Conservation (phyloP, 2,888 invertebrate genomes). For the Odontocolon sp. region DNA sequence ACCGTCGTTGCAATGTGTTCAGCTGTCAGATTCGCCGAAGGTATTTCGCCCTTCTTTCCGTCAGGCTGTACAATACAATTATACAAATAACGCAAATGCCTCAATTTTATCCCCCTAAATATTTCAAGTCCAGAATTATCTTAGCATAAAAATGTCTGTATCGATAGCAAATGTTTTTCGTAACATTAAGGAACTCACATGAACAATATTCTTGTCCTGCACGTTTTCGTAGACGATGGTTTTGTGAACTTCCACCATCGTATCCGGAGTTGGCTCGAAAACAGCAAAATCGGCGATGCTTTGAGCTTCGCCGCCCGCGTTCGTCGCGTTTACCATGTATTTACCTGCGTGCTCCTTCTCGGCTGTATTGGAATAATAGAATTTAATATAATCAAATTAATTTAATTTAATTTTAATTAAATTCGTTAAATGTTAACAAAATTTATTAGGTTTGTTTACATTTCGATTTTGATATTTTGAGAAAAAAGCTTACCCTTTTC, state of each 20-base stretch:
- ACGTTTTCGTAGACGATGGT: slow-evolving; percentile 85
- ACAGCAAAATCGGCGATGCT: slow-evolving; percentile 91
- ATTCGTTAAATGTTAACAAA: too few species aligned
- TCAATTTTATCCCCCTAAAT: too few species aligned
- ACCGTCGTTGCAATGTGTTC: slow-evolving; percentile 75
- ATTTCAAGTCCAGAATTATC: too few species aligned
- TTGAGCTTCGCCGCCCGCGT: slow-evolving; percentile 91
- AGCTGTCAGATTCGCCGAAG: slow-evolving; percentile 73
- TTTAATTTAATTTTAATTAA: too few species aligned
- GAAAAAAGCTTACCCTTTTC: slow-evolving; percentile 84
- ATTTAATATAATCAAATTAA: neutral
- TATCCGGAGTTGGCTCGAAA: slow-evolving; percentile 86
- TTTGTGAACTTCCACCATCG: slow-evolving; percentile 86
- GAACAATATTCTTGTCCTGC: slow-evolving; percentile 75
- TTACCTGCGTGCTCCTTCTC: slow-evolving; percentile 87
- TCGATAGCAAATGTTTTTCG: neutral
- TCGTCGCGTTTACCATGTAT: slow-evolving; percentile 88
- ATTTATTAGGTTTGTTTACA: too few species aligned
- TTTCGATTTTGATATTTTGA: neutral
- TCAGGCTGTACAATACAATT: slow-evolving; percentile 69
- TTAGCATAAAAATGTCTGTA: too few species aligned
- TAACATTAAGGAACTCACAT: slow-evolving; percentile 67
- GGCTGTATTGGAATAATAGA: slow-evolving; percentile 77
- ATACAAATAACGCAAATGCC: neutral
- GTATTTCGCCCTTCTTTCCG: slow-evolving; percentile 74